Evolutionary conservation across 2,888 invertebrate genomes (phyloP).

Genomic region (Cylloceria caligata): DNA sequence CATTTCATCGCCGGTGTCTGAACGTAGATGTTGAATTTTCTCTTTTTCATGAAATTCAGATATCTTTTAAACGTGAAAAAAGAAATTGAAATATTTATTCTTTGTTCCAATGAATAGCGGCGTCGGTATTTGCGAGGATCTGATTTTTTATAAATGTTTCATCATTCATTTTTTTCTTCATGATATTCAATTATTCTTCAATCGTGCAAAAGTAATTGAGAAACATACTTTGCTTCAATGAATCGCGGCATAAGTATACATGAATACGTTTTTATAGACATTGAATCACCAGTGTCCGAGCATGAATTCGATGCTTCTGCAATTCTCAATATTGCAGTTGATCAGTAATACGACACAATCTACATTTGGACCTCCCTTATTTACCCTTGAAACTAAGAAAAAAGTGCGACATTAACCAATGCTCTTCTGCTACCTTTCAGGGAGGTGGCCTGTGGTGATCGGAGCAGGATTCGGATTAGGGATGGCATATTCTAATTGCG

Average conservation of each 20-base stretch:
- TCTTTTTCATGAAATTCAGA: not conserved
- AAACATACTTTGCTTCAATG: no score
- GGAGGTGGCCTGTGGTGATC: conserved; percentile 95
- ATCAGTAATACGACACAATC: not conserved
- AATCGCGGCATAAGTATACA: no score
- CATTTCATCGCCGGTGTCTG: no score
- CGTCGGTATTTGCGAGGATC: not conserved
- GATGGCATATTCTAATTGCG: conserved; percentile 95
- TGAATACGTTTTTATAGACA: no score
- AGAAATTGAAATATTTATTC: not conserved
- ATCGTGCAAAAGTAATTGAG: no score
- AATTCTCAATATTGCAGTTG: not conserved
- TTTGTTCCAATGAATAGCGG: not conserved
- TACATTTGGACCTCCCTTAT: not conserved
- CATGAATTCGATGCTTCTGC: no score
- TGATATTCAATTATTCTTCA: no score
- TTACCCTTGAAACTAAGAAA: conserved; percentile 1
- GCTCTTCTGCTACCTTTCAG: conserved; percentile 81
- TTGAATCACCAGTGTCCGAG: no score
- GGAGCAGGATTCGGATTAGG: conserved; percentile 97
- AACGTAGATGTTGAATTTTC: no score
- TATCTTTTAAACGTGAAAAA: not conserved
- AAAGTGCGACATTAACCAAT: not conserved
- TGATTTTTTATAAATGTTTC: no score
- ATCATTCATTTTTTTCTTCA: no score